Base-by-base conservation (phyloP, 2,888 invertebrate genomes). In the Therioaphis trifolii region DNA sequence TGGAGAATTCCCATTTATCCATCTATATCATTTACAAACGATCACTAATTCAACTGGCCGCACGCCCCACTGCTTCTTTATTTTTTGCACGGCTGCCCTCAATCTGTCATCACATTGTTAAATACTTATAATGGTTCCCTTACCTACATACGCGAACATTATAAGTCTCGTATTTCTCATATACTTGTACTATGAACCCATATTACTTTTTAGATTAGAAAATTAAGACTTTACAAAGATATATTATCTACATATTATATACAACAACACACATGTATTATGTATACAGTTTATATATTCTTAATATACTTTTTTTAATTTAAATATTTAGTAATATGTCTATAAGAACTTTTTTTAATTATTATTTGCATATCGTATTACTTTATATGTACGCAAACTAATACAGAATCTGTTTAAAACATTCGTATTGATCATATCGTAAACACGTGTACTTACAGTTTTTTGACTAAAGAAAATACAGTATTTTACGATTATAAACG, bases 401-500 rank as follows among this genome's bases (percentile, higher is more conserved):
- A 61, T 27, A n/a, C 2, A 18, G 43, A n/a, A 40, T 43, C 4
- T 0, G 21, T 58, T 49, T 11, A 24, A 74, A 40, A 18, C 24
- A 24, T 40, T 55, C 18, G 24, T 58, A 35, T 71, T 7, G 15
- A 18, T 55, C 18, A 40, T 58, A 35, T 71, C 2, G 15, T 9
- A 71, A 46, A 21, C 35, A 5, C 35, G 3, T 7, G 35, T 5
- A 35, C 7, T 35, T 7, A 7, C 7, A 35, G 35, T 35, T 29
- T 58, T 58, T 35, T 12, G 49, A 5, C 29, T 29, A 58, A 24
- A 9, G 14, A 21, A 18, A 71, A 55, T 21, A n/a, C 7, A 21
- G 29, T 29, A 77, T 29, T 63, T 63, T 49, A 76, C 46, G 46
- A 52, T 78, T 66, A 35, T 4, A n/a, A 76, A 76, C 21, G 21